These are phyloP conservation scores for Misgurnus anguillicaudatus DNA, from an alignment of 2,113 vertebrate species.

Conservation along the genomic window DNA sequence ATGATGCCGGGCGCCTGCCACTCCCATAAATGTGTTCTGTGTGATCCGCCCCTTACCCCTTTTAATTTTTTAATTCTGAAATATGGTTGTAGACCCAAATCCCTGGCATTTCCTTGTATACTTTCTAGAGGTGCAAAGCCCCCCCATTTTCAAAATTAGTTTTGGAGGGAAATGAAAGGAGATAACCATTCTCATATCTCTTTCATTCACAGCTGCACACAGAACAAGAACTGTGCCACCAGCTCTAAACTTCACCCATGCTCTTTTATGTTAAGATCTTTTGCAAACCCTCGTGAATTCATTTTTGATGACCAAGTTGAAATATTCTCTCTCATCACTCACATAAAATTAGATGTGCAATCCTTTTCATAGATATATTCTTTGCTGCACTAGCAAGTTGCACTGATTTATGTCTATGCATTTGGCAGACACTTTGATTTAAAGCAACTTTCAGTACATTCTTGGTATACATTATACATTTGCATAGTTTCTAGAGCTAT, in stretches of 20 bases:
- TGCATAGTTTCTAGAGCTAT: too few species aligned
- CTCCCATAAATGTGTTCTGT: too few species aligned
- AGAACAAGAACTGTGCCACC: constrained; percentile 1
- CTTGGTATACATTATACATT: too few species aligned
- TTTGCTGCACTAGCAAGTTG: not conserved
- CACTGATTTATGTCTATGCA: not conserved
- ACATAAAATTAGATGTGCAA: not conserved
- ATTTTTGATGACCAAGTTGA: too few species aligned
- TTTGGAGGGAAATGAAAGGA: not conserved
- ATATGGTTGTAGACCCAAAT: constrained; percentile 14
- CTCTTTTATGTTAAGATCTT: too few species aligned
- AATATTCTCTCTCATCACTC: not conserved
- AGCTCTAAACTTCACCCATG: not conserved
- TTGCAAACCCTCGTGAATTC: too few species aligned
- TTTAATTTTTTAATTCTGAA: constrained; percentile 42
- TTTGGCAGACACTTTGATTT: too few species aligned
- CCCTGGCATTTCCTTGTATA: constrained; percentile 23
- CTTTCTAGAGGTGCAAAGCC: not conserved
- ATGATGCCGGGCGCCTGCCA: too few species aligned
- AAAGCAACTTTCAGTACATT: too few species aligned
- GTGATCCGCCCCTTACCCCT: too few species aligned
- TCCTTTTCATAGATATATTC: not conserved
- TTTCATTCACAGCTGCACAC: not conserved
- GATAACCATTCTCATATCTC: not conserved
- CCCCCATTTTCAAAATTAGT: not conserved